Evolutionary conservation across 2,888 invertebrate species (phyloP).

Genomic region (Cantharis nigra): DNA sequence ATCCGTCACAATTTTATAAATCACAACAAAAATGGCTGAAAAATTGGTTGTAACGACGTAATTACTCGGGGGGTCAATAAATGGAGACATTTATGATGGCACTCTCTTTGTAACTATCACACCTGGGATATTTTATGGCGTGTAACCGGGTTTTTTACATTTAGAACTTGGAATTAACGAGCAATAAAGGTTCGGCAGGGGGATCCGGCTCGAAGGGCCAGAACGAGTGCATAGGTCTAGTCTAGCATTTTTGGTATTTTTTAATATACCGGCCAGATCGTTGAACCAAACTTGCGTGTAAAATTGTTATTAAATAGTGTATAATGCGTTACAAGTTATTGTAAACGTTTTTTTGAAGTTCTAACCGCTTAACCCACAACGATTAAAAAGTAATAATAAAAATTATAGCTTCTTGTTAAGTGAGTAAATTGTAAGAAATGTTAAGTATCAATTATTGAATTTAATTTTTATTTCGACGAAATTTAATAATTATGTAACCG

Average conservation of each 20-base stretch:
- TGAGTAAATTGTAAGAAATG: conserved; percentile 1
- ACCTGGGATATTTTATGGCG: background rate
- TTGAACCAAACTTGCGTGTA: conserved; percentile 1
- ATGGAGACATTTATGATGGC: background rate
- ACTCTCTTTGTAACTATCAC: background rate
- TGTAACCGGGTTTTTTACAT: background rate
- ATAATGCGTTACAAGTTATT: background rate
- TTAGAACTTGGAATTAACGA: background rate
- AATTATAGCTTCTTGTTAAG: conserved; percentile 1
- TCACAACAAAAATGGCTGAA: background rate
- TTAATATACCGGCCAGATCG: background rate
- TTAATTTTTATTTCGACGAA: background rate
- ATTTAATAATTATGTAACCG: background rate
- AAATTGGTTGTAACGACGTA: background rate
- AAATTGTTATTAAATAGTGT: conserved; percentile 1
- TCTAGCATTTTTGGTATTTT: background rate
- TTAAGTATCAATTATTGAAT: background rate
- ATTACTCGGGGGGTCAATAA: background rate
- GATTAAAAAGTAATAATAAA: conserved; percentile 4
- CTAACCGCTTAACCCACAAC: background rate
- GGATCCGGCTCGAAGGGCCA: background rate
- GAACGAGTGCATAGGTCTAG: background rate
- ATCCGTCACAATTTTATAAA: background rate
- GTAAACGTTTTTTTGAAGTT: background rate
- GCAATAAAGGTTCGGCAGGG: background rate